Base-by-base conservation (phyloP, 2,113 vertebrate genomes). In the Equus quagga region DNA sequence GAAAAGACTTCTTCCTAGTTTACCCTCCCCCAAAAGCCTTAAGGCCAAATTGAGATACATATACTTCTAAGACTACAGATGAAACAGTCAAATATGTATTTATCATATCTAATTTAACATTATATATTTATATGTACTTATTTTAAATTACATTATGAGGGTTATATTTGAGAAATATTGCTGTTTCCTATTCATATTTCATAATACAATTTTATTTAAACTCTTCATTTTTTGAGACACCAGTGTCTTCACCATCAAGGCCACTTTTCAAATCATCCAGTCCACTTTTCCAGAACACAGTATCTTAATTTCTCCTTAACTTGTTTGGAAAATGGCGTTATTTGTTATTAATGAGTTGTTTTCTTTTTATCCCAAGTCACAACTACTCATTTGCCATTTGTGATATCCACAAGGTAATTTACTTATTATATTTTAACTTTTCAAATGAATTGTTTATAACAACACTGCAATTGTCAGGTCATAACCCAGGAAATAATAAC, bases 251-350 rank as follows among this genome's bases (percentile, higher is more conserved):
- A 95, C 31, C 58, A 93, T 21, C 70, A 91, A 65, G 15, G 21
- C 26, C 60, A 86, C 49, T 72, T 90, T 82, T 83, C 49, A 23
- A 94, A 69, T 80, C 17, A 89, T n/a, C 5, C 46, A 95, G 83
- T 88, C 83, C 33, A 78, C 2, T 82, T 92, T 85, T 73, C 89
- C 89, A 95, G 11, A 98, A 89, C 2, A 84, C 1, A 82, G n/a
- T 56, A 79, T 72, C 83, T 92, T 92, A 64, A 89, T 56, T 95
- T 92, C 41, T 75, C 21, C n/a, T 82, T 79, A 85, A 88, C 19
- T 36, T 92, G 23, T 70, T 75, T 78, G 24, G 91, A 56, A 92
- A 96, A 51, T 24, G 82, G 33, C 0, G 46, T 58, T 58, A 46
- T 54, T 70, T 93, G 54, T 12, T 54, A 58, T 44, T 21, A 87